These are phyloP conservation scores for Oncorhynchus mykiss DNA, from an alignment of 2,113 vertebrate genomes.

Conservation along the genomic window DNA sequence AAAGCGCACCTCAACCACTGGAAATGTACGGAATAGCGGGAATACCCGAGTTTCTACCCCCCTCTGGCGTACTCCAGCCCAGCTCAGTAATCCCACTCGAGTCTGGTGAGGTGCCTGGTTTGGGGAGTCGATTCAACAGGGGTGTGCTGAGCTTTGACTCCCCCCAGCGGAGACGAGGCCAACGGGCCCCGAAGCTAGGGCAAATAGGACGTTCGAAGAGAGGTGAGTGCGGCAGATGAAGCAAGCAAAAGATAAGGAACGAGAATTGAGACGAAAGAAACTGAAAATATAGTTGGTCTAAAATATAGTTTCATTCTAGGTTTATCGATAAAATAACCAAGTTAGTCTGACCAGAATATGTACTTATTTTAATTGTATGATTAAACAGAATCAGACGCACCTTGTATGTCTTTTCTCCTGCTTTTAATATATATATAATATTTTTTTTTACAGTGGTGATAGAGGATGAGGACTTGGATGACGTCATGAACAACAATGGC, in stretches of 20 bases:
- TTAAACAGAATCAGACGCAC: neutral
- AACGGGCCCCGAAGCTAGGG: constrained; percentile 51
- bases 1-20: constrained; percentile 5
- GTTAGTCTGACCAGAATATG: too few species aligned
- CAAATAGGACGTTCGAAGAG: constrained; percentile 51
- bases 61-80: constrained; percentile 10
- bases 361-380: neutral
- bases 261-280: neutral
- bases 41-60: constrained; percentile 41
- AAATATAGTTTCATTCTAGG: too few species aligned
- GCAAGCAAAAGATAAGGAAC: neutral
- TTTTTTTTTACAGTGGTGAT: constrained; percentile 32
- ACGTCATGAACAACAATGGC: constrained; percentile 49
- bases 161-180: constrained; percentile 38
- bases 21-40: constrained; percentile 33
- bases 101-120: constrained; percentile 17
- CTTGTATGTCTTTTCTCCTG: neutral
- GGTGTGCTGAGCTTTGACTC: constrained; percentile 34
- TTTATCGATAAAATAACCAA: too few species aligned
- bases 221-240: constrained; percentile 28
- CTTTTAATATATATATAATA: too few species aligned
- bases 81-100: constrained; percentile 8
- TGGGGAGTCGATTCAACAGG: constrained; percentile 8
- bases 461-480: constrained; percentile 56
- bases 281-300: neutral